These are phyloP conservation scores for Oxyruncus cristatus DNA, from an alignment of 2,113 vertebrate genomes.

Conservation along the genomic window DNA sequence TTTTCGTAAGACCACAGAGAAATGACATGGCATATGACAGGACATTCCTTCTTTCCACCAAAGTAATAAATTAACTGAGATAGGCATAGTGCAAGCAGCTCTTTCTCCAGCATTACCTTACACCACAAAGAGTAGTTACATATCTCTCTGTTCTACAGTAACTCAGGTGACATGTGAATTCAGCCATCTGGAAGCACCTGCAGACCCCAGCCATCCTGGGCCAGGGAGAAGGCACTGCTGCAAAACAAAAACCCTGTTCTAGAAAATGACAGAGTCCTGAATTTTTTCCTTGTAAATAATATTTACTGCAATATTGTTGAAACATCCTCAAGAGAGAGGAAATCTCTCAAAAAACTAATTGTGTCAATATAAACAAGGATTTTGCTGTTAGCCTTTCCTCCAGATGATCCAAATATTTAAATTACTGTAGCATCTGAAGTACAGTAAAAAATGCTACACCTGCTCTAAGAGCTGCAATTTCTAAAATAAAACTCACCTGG, in stretches of 20 bases:
- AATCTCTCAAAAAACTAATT: not conserved
- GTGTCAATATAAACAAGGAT: not conserved
- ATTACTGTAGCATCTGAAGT: not conserved
- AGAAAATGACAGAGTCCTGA: not conserved
- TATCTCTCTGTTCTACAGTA: not conserved
- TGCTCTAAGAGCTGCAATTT: not conserved
- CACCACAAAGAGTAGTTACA: not conserved
- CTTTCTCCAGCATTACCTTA: not conserved
- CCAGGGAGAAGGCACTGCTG: not conserved
- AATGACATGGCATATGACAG: not conserved
- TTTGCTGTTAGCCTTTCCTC: not conserved
- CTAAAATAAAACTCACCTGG: not conserved
- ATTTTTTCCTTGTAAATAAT: not conserved
- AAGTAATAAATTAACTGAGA: not conserved
- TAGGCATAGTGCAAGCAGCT: not conserved
- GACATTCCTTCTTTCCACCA: not conserved
- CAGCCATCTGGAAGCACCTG: accelerated
- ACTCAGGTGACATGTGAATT: not conserved
- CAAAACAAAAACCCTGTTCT: not conserved
- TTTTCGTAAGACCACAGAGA: not conserved
- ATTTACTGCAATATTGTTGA: not conserved
- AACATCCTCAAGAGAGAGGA: not conserved
- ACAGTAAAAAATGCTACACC: not conserved
- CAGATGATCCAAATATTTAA: slow-evolving; percentile 8
- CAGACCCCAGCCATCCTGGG: not conserved